Evolutionary conservation across 2,797 vertebrate genomes (phyloP).

Genomic region (Acipenser transmontanus): DNA sequence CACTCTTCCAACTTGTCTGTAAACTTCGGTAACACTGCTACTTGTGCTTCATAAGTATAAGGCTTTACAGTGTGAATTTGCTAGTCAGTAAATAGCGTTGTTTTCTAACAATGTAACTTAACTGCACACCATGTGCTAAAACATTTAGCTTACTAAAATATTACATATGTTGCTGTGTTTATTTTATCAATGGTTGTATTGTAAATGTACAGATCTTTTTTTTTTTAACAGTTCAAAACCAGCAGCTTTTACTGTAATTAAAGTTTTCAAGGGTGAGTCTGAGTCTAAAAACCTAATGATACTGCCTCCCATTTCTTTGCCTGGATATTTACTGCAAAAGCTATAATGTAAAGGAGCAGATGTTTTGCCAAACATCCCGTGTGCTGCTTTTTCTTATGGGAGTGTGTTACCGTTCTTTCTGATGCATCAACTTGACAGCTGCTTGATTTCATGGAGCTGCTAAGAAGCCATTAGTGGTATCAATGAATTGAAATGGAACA

Average conservation of each 20-base stretch:
- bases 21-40: neutral
- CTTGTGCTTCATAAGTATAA: too few species aligned
- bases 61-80: too few species aligned
- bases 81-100: too few species aligned
- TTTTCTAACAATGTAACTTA: too few species aligned
- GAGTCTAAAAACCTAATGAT: neutral
- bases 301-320: slow-evolving; percentile 65
- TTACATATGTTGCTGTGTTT: too few species aligned
- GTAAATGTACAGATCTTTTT: too few species aligned
- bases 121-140: too few species aligned
- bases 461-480: slow-evolving; percentile 96
- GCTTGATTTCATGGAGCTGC: slow-evolving; percentile 95
- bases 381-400: slow-evolving; percentile 85
- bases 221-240: too few species aligned
- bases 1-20: slow-evolving; percentile 7
- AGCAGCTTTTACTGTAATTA: slow-evolving; percentile 6
- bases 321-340: slow-evolving; percentile 79
- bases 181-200: too few species aligned
- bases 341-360: slow-evolving; percentile 89
- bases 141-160: too few species aligned
- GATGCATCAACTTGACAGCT: slow-evolving; percentile 97
- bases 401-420: slow-evolving; percentile 83
- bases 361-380: slow-evolving; percentile 96
- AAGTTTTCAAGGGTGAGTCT: neutral
- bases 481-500: slow-evolving; percentile 95